These are phyloP conservation scores for Trisateles emortualis DNA, from an alignment of 2,888 invertebrate genomes.

Conservation along the genomic window DNA sequence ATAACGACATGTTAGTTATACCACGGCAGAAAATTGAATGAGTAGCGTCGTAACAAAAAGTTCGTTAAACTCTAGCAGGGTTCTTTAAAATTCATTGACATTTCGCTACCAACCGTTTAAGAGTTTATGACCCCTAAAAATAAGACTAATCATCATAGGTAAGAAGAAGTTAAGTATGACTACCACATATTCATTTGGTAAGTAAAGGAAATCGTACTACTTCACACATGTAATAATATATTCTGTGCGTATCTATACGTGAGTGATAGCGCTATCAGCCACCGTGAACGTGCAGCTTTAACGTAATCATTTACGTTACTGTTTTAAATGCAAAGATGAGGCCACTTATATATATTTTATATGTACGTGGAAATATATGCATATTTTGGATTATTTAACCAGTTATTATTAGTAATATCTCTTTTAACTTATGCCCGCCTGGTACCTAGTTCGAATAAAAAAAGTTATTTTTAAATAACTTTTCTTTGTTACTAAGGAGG, in stretches of 20 bases:
- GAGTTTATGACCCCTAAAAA: conserved; percentile 2
- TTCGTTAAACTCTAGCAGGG: neutral
- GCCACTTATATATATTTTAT: neutral
- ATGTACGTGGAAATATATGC: neutral
- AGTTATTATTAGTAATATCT: too few species aligned
- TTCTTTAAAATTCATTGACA: conserved; percentile 9
- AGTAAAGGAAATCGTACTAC: conserved; percentile 2
- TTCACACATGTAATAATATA: neutral
- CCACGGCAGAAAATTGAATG: too few species aligned
- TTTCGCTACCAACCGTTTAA: neutral
- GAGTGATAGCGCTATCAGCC: conserved; percentile 1
- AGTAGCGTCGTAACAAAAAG: neutral
- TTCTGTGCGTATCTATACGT: conserved; percentile 1
- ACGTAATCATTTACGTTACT: neutral
- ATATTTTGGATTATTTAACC: too few species aligned
- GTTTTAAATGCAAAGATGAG: neutral
- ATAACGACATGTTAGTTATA: too few species aligned
- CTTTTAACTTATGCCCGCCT: too few species aligned
- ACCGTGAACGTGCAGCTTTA: conserved; percentile 1
- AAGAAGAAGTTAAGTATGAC: conserved; percentile 3
- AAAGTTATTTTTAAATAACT: too few species aligned
- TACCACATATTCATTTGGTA: neutral
- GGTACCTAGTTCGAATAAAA: too few species aligned
- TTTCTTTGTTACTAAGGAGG: too few species aligned
- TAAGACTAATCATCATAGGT: neutral